These are phyloP conservation scores for Heliconius hortense DNA, from an alignment of 2,888 invertebrate genomes.

Conservation along the genomic window DNA sequence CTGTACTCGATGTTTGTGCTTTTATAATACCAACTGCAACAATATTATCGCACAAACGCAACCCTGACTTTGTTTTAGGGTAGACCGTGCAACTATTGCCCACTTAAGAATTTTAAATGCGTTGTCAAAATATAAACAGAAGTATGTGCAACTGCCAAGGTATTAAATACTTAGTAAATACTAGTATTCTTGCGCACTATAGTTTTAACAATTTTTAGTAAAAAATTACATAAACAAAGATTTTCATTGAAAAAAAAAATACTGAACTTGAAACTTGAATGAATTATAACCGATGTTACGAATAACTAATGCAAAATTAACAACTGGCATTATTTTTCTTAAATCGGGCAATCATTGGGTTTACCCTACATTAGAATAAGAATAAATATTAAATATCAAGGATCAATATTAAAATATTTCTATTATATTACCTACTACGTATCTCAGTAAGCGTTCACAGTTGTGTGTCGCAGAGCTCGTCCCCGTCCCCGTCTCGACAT, in stretches of 20 bases:
- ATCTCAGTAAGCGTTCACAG: constrained; percentile 2
- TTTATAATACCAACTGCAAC: not conserved
- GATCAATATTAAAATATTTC: constrained; percentile 15
- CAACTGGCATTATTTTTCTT: not conserved
- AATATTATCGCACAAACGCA: not conserved
- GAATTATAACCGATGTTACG: not conserved
- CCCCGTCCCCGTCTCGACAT: not conserved
- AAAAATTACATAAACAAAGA: too few relatives aligned
- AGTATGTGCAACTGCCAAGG: not conserved
- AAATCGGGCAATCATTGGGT: not conserved
- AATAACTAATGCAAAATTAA: not conserved
- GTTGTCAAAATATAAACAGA: not conserved
- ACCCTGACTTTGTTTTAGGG: constrained; percentile 2
- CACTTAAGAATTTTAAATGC: not conserved
- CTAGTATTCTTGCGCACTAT: too few relatives aligned
- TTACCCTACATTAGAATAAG: not conserved
- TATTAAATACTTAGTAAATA: too few relatives aligned
- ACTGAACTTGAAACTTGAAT: not conserved
- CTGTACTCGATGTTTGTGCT: not conserved
- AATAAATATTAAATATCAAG: constrained; percentile 17
- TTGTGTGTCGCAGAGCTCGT: not conserved
- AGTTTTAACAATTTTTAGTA: too few relatives aligned
- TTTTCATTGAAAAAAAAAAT: too few relatives aligned
- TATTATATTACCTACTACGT: constrained; percentile 11
- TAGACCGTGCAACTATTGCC: not conserved